These are phyloP conservation scores for Drosophila neonasuta DNA, from an alignment of 2,888 invertebrate genomes.

Conservation along the genomic window DNA sequence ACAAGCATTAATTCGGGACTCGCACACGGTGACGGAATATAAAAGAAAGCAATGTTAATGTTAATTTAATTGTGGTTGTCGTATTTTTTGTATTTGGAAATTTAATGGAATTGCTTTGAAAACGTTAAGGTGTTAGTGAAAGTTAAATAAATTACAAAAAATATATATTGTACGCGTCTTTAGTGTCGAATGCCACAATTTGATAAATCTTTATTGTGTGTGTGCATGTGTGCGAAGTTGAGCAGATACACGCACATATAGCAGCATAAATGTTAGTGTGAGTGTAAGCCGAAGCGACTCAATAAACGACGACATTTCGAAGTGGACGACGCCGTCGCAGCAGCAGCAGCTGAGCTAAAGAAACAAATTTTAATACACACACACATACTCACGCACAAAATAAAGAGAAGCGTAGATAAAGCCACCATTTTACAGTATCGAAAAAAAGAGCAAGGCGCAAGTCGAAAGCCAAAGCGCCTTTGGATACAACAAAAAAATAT, in stretches of 20 bases:
- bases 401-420: constrained; percentile 59
- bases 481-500: constrained; percentile 34
- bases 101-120: constrained; percentile 35
- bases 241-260: constrained; percentile 37
- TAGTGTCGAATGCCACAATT: constrained; percentile 43
- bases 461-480: constrained; percentile 30
- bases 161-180: constrained; percentile 39
- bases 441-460: constrained; percentile 41
- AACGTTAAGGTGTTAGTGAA: constrained; percentile 41
- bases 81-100: constrained; percentile 27
- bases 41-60: background rate
- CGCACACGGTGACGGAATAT: constrained; percentile 27
- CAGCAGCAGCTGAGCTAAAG: constrained; percentile 54
- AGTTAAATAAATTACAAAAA: constrained; percentile 47
- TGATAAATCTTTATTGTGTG: constrained; percentile 53
- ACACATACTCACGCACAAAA: constrained; percentile 25
- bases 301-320: constrained; percentile 45
- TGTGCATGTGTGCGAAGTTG: constrained; percentile 45
- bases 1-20: constrained; percentile 45
- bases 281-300: constrained; percentile 59
- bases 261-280: constrained; percentile 42
- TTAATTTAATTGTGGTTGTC: constrained; percentile 22
- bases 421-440: constrained; percentile 57
- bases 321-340: constrained; percentile 46
- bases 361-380: constrained; percentile 36